Conservation (phyloP, 64 coral and sea anemone species). For the Pocillopora verrucosa region DNA sequence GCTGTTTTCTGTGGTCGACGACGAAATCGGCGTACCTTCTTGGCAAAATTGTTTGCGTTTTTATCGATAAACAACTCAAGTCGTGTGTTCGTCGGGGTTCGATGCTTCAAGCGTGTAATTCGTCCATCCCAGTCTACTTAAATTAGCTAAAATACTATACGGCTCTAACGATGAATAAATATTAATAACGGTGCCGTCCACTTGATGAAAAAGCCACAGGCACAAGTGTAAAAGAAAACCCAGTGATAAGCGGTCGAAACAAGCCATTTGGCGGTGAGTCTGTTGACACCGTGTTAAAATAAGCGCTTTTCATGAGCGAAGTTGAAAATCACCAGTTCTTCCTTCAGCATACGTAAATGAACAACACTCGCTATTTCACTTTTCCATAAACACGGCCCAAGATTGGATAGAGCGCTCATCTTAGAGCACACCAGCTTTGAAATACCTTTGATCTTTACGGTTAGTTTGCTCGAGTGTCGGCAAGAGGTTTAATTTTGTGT, state of each 20-base stretch:
- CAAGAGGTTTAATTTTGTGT: constrained; percentile 3
- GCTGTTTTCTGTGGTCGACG: no score
- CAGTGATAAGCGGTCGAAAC: background rate
- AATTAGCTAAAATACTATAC: constrained; percentile 61
- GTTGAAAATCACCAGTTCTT: background rate
- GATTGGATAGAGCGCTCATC: background rate
- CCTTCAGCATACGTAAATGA: background rate
- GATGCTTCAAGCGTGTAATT: constrained; percentile 49
- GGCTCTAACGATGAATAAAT: constrained; percentile 69
- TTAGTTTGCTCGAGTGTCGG: background rate
- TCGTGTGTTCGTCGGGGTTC: constrained; percentile 5
- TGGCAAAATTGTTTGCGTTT: no score
- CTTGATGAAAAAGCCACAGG: background rate
- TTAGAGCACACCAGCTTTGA: background rate
- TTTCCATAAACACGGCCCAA: constrained; percentile 21
- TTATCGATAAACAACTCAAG: no score
- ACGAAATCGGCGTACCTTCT: no score
- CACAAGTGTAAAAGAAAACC: constrained; percentile 4
- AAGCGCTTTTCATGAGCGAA: background rate
- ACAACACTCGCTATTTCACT: background rate
- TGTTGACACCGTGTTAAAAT: background rate
- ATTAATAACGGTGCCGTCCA: constrained; percentile 57
- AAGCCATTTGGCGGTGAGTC: constrained; percentile 11
- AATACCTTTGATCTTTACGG: constrained; percentile 23
- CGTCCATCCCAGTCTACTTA: constrained; percentile 56